A percentile compares a stretch with the other conserved stretches of the same genome.
These are phyloP conservation scores for Epiblema foenella DNA, from an alignment of 2,888 invertebrate species.

Conservation along the genomic window DNA sequence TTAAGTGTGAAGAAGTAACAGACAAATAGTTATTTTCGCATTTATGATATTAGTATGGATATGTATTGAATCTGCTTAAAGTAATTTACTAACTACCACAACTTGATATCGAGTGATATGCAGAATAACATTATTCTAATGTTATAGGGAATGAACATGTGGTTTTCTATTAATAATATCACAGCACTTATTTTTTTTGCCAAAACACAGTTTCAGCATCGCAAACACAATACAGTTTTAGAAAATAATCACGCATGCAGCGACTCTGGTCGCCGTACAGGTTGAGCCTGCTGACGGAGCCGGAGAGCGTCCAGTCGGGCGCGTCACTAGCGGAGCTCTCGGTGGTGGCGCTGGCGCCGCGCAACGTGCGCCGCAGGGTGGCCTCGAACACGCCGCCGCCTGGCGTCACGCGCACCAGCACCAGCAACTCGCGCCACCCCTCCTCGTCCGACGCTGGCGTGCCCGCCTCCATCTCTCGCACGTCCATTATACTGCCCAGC, in stretches of 20 bases:
- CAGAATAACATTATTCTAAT: conserved; percentile 3
- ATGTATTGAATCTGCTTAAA: not conserved
- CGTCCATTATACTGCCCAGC: conserved; percentile 87
- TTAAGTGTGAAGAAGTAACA: too few species aligned
- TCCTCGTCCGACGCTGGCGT: conserved; percentile 65
- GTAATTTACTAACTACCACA: not conserved
- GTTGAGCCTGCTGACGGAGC: conserved; percentile 91
- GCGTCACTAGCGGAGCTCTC: conserved; percentile 47
- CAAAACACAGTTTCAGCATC: conserved; percentile 50
- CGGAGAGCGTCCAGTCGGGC: conserved; percentile 82
- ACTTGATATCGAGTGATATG: not conserved
- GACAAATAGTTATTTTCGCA: too few species aligned
- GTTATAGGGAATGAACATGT: conserved; percentile 10
- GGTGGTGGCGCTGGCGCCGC: conserved; percentile 48
- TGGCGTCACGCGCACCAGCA: conserved; percentile 87
- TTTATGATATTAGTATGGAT: too few species aligned
- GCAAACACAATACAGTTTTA: conserved; percentile 92
- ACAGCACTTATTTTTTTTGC: conserved; percentile 49
- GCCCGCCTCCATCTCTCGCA: conserved; percentile 85
- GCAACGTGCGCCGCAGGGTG: conserved; percentile 82
- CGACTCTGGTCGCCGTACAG: conserved; percentile 92
- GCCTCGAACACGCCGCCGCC: conserved; percentile 92
- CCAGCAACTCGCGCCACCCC: conserved; percentile 86
- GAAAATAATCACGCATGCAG: conserved; percentile 89
- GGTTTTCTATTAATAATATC: conserved; percentile 51